Base-by-base conservation (phyloP, 2,888 invertebrate species). In the Calliphora vomitoria region DNA sequence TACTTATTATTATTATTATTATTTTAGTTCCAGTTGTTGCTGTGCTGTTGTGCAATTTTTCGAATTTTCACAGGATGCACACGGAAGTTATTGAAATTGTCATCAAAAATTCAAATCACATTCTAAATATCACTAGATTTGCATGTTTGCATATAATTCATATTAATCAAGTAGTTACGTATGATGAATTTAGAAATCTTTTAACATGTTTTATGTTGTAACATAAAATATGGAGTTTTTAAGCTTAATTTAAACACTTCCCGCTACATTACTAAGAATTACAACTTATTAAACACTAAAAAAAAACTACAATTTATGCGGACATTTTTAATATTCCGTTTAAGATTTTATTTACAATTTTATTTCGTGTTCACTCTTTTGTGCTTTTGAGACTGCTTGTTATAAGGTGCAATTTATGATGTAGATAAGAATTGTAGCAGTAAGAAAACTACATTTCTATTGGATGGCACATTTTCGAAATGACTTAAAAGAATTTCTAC, bases 351-450 rank as follows among this genome's bases (percentile, higher is more conserved):
- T 35, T 8, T 35, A 71, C 4, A 50, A 25, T 58, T 35, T 68
- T 18, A 25, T 53, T 69, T 53, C 41, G 76, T 69, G 50, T 15
- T 10, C 18, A 38, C 1, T 62, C 83, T 83, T 69, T 69, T 75
- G 69, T 55, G 10, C 55, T 60, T 58, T 47, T 58, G n/a, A 72
- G 25, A 58, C 76, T 75, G 62, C 66, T 58, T 31, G 13, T 81
- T 76, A 76, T 53, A 83, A 83, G 74, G 80, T 86, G 69, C 75
- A 86, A 76, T 83, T 83, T 80, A 83, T 80, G 83, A 83, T 83
- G 83, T 75, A 83, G 86, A 83, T 87, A 87, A 87, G 83, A 55
- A 75, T 47, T 50, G 68, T 78, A 76, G 76, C 64, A 76, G 44
- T 62, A 75, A 80, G 18, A 62, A 31, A 60, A 74, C 31, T 60